Evolutionary conservation across 2,888 invertebrate species (phyloP), one percentile per base, ranked within the genome.

Genomic region (Microctonus brassicae): DNA sequence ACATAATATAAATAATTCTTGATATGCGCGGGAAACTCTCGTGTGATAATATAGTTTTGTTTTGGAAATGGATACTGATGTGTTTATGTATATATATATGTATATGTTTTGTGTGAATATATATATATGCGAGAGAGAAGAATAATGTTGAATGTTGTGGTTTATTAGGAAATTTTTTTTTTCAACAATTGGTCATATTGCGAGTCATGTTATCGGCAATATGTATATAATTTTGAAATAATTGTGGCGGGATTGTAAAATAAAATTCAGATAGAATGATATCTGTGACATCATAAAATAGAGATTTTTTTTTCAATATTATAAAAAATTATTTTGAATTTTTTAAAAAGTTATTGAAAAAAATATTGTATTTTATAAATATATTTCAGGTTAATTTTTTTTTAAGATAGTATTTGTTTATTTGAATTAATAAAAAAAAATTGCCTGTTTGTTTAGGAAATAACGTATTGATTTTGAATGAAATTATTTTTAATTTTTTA

Each of bases 1-100:
- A 47, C 47, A 47, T 47, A 47, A 47, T 47, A 47, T 47, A 47
- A 47, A 47, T 47, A 47, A 47, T 47, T 47, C 47, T 17, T 17
- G 17, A 47, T 47, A 47, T 47, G 47, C 47, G 47, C 47, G 47
- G 17, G 47, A 47, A 47, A 47, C 17, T 47, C 47, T 47, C 47
- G 6, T 9, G 47, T 47, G 47, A 20, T 20, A 47, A 47, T 6
- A 47, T 17, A 47, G 47, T 47, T 47, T 47, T 3, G 17, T 39
- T 4, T 39, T 13, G n/a, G n/a, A 39, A 13, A n/a, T 2, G n/a
- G 39, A 39, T 5, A n/a, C 9, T 11, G 36, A n/a, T n/a, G n/a
- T n/a, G n/a, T n/a, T n/a, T n/a, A n/a, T n/a, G n/a, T n/a, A n/a
- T n/a, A n/a, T n/a, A n/a, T n/a, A n/a, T n/a, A n/a, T n/a, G n/a